Evolutionary conservation across 2,797 vertebrate genomes (phyloP), one percentile per base, ranked within the genome.

Genomic region (Acanthopagrus latus): DNA sequence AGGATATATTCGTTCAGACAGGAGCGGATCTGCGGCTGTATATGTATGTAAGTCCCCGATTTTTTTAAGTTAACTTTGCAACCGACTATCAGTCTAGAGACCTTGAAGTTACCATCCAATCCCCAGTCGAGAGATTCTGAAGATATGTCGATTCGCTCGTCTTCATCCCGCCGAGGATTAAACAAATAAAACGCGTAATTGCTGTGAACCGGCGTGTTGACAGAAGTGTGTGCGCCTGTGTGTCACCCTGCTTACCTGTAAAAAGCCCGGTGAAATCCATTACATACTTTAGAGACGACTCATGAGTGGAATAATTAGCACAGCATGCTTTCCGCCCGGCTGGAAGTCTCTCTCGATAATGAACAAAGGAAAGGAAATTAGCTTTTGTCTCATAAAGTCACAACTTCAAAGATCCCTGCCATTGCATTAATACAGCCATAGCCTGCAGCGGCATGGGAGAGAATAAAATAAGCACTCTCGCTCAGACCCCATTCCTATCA

Each of bases 321-420:
- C 97, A 97, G 97, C 96, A 95, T 96, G 97, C 96, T 97, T 96
- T 96, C 96, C 95, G 96, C 96, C 96, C 95, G 96, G 96, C 96
- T 97, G 96, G 96, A 97, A 98, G 96, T 97, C 96, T 96, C 96
- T 96, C 96, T 96, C 96, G 97, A 97, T 97, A 94, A 97, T 95
- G 96, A 97, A 97, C 95, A 97, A 97, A 96, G 96, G 96, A 95
- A 97, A 97, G 95, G 95, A 97, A 97, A 98, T 98, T 97, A 97
- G 95, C 95, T 96, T 97, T 97, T 97, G 97, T 96, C 96, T 97
- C 95, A 96, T 97, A 97, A 97, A 97, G 96, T 96, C 96, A 97
- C 96, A 97, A 97, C 97, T 98, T 98, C 97, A 98, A 98, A 99
- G 97, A 97, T 96, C 96, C 95, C 95, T 96, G 96, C 96, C 96